phyloP scores from a whole-genome alignment of 2,888 invertebrate genomes.

The Epiblema foenella region DNA sequence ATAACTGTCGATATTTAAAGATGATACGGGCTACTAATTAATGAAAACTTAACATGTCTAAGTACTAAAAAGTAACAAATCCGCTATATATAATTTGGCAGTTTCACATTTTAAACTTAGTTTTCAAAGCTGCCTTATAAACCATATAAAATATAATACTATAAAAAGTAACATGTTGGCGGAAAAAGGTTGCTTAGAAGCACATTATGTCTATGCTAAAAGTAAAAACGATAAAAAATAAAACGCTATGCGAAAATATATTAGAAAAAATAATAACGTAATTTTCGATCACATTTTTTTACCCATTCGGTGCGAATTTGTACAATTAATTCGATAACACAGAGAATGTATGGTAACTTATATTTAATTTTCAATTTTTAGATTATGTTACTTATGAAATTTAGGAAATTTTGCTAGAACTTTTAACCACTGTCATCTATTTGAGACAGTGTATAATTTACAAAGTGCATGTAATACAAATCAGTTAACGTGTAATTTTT shows the following conservation, averaged over 20 bases:
- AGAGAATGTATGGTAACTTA: background rate
- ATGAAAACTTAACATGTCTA: constrained; percentile 45
- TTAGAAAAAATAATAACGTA: constrained; percentile 72
- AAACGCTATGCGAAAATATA: constrained; percentile 65
- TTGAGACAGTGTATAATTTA: too few species aligned
- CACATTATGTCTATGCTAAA: constrained; percentile 62
- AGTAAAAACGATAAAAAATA: constrained; percentile 71
- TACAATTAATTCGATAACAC: background rate
- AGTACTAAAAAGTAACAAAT: constrained; percentile 54
- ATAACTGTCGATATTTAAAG: constrained; percentile 16
- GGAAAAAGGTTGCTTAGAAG: constrained; percentile 55
- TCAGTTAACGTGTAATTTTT: background rate
- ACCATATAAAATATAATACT: constrained; percentile 58
- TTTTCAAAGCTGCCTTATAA: constrained; percentile 57
- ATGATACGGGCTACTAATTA: constrained; percentile 22
- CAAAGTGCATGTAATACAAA: background rate
- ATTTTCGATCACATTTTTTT: constrained; percentile 67
- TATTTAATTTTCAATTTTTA: too few species aligned
- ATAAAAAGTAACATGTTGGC: constrained; percentile 52
- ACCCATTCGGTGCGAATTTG: constrained; percentile 42
- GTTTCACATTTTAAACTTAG: constrained; percentile 48
- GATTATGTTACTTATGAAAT: too few species aligned
- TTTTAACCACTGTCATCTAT: background rate
- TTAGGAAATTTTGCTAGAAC: background rate
- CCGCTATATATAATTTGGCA: constrained; percentile 57